These are phyloP conservation scores for Blomia tropicalis DNA, from an alignment of 2,888 invertebrate species.

Conservation along the genomic window DNA sequence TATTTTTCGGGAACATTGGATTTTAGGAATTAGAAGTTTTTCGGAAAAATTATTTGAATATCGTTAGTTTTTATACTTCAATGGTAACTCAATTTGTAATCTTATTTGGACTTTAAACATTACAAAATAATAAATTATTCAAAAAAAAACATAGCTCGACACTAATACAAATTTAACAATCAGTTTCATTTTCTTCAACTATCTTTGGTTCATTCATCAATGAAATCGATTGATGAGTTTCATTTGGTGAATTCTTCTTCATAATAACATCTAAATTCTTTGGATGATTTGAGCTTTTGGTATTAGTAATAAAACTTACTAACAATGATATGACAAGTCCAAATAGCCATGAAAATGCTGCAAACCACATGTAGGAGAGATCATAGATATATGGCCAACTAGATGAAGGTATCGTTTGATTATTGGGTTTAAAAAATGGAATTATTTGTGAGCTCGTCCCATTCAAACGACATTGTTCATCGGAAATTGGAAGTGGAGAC, in stretches of 20 bases:
- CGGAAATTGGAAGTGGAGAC: conserved; percentile 31
- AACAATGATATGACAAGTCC: conserved; percentile 28
- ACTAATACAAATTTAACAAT: no score
- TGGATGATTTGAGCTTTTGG: background rate
- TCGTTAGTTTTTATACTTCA: no score
- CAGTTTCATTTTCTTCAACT: no score
- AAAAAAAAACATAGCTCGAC: no score
- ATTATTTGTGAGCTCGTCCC: background rate
- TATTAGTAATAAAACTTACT: conserved; percentile 19
- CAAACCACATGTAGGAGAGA: conserved; percentile 41
- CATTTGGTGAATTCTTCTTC: background rate
- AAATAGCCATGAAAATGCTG: conserved; percentile 27
- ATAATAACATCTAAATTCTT: background rate
- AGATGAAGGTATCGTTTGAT: conserved; percentile 10
- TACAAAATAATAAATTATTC: no score
- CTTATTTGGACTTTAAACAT: no score
- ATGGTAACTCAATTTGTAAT: no score
- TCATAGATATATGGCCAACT: conserved; percentile 34
- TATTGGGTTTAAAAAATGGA: conserved; percentile 4
- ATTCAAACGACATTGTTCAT: conserved; percentile 27
- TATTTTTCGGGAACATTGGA: no score
- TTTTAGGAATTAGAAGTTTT: no score
- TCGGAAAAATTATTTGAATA: no score
- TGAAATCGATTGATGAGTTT: no score
- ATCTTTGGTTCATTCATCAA: no score